A percentile compares a stretch with the other conserved stretches of the same genome.
phyloP scores from a whole-genome alignment of 30 jellyfish, hydroid and myxozoan genomes.

The Turritopsis dohrnii region DNA sequence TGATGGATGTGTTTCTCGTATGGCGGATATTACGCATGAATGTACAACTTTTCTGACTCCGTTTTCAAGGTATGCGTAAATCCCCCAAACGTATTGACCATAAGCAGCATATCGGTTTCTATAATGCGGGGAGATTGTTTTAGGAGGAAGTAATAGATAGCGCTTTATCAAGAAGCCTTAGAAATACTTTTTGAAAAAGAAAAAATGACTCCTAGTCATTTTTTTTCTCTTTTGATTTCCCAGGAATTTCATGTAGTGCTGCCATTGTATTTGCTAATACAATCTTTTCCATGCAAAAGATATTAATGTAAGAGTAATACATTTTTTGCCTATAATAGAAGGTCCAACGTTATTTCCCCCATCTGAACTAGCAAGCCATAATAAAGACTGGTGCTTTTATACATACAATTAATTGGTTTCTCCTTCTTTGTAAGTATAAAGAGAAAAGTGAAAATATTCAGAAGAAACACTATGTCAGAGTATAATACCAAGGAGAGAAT shows the following conservation, averaged over 20 bases:
- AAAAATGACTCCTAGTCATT: neutral
- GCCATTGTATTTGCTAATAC: conserved; percentile 15
- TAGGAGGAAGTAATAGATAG: neutral
- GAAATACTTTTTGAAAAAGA: neutral
- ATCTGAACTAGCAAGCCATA: neutral
- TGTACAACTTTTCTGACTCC: conserved; percentile 37
- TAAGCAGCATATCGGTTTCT: conserved; percentile 35
- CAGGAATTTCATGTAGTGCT: neutral
- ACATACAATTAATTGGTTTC: neutral
- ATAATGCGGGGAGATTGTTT: neutral
- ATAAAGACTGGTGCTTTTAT: neutral
- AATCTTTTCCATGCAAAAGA: neutral
- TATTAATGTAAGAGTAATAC: neutral
- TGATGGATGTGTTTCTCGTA: conserved; percentile 28
- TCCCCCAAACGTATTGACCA: conserved; percentile 42
- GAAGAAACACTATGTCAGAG: neutral
- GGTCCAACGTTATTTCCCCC: neutral
- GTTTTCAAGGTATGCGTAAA: conserved; percentile 27
- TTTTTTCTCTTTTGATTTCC: neutral
- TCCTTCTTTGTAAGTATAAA: neutral
- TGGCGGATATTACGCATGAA: conserved; percentile 38
- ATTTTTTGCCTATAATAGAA: neutral
- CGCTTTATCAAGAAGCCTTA: neutral
- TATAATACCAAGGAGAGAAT: neutral
- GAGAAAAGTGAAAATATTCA: neutral